phyloP scores from a whole-genome alignment of 2,888 invertebrate species.

The Drosophila anomalata region DNA sequence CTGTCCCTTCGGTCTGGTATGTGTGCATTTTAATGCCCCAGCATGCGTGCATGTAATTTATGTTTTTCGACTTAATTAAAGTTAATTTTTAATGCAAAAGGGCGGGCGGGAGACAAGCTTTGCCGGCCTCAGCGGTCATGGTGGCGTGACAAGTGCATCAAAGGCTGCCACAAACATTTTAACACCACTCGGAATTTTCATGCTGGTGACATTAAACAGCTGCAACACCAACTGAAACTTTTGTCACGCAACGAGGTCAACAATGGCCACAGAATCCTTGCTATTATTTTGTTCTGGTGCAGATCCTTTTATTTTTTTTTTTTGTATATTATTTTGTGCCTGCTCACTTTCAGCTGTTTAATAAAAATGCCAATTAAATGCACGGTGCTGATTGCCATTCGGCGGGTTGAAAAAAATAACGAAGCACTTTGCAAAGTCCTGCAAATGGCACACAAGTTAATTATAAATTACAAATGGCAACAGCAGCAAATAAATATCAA shows the following conservation, averaged over 20 bases:
- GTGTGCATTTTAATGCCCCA: constrained; percentile 58
- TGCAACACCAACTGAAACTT: constrained; percentile 56
- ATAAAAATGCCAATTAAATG: constrained; percentile 74
- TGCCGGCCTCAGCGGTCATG: constrained; percentile 42
- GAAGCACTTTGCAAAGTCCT: constrained; percentile 29
- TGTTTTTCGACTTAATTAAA: constrained; percentile 80
- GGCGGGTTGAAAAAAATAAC: constrained; percentile 15
- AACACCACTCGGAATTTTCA: constrained; percentile 78
- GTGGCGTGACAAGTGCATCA: constrained; percentile 69
- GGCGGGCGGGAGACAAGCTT: constrained; percentile 55
- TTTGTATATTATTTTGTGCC: constrained; percentile 8
- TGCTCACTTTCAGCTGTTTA: constrained; percentile 56
- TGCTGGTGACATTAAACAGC: constrained; percentile 76
- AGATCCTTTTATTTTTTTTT: constrained; percentile 7
- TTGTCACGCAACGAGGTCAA: constrained; percentile 77
- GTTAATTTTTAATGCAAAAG: constrained; percentile 75
- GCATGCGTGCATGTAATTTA: constrained; percentile 71
- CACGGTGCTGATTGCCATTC: constrained; percentile 49
- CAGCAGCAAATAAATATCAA: constrained; percentile 39
- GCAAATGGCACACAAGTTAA: constrained; percentile 64
- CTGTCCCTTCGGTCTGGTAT: constrained; percentile 14
- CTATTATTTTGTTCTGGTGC: constrained; percentile 33
- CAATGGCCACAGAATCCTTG: constrained; percentile 61
- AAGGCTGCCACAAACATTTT: constrained; percentile 75
- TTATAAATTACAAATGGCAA: constrained; percentile 65